These are phyloP conservation scores for Cerceris rybyensis DNA, from an alignment of 2,888 invertebrate genomes.

Conservation along the genomic window DNA sequence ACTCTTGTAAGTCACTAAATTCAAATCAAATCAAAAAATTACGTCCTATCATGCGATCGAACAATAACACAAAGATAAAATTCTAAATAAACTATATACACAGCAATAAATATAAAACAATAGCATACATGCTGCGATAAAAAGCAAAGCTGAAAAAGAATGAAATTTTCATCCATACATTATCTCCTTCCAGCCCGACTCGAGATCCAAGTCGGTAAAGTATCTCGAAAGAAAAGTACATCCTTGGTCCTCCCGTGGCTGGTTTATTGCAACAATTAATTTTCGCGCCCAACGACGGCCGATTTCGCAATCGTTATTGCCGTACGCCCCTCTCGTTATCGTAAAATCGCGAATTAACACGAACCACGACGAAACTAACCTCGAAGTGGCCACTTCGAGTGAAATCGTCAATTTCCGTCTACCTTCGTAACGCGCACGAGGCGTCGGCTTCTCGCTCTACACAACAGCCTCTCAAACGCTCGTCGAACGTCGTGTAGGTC, in stretches of 20 bases:
- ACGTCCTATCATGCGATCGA: too few species aligned
- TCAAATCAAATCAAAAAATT: too few species aligned
- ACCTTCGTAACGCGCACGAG: slow-evolving; percentile 26
- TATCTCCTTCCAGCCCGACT: too few species aligned
- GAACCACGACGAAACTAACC: slow-evolving; percentile 21
- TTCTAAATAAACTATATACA: too few species aligned
- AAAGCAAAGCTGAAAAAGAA: too few species aligned
- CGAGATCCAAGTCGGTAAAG: too few species aligned
- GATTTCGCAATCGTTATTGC: slow-evolving; percentile 36
- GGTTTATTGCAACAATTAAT: slow-evolving; percentile 6
- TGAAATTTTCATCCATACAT: too few species aligned
- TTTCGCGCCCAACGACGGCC: slow-evolving; percentile 11
- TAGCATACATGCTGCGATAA: too few species aligned
- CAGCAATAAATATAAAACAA: too few species aligned
- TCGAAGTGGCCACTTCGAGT: slow-evolving; percentile 29
- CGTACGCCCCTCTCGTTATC: slow-evolving; percentile 29
- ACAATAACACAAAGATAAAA: too few species aligned
- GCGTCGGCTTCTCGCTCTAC: slow-evolving; percentile 1
- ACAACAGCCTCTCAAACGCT: slow-evolving; percentile 28
- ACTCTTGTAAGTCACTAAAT: too few species aligned
- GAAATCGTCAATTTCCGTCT: slow-evolving; percentile 49
- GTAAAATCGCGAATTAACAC: slow-evolving; percentile 35
- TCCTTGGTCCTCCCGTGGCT: not conserved
- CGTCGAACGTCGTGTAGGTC: slow-evolving; percentile 33
- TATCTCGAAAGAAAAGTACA: not conserved